A percentile compares a stretch with the other conserved stretches of the same genome.
Conservation (phyloP, 2,113 vertebrate species). For the Monopterus albus region DNA sequence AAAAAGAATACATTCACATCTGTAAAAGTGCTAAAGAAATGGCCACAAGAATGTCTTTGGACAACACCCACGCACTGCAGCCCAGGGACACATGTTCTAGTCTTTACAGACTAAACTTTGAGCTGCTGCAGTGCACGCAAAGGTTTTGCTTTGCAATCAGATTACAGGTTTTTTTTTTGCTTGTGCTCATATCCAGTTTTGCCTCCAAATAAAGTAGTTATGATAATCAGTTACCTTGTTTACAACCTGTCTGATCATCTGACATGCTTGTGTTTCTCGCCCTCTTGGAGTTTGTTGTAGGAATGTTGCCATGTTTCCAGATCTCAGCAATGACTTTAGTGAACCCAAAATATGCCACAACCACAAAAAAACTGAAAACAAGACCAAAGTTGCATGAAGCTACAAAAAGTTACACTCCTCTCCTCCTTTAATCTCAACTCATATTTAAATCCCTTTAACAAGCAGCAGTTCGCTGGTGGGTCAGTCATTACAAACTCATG, state of each 20-base stretch:
- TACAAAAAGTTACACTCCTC: not conserved
- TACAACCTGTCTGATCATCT: too few species aligned
- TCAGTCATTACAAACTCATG: slow-evolving; percentile 8
- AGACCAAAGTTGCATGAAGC: not conserved
- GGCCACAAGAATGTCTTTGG: not conserved
- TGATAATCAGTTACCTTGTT: too few species aligned
- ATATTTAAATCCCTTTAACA: slow-evolving; percentile 4
- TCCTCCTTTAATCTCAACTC: not conserved
- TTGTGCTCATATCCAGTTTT: not conserved
- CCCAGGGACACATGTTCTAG: not conserved
- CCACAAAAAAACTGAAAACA: not conserved
- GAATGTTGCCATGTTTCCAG: too few species aligned
- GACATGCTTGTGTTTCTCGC: too few species aligned
- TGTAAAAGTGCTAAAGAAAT: not conserved
- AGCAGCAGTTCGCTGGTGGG: not conserved
- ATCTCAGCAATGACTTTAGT: too few species aligned
- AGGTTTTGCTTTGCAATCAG: not conserved
- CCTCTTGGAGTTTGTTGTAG: too few species aligned
- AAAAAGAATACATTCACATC: not conserved
- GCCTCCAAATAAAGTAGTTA: not conserved
- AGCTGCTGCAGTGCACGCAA: not conserved
- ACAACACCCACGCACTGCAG: not conserved
- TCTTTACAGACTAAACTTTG: not conserved
- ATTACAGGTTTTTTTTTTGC: not conserved
- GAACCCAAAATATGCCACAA: not conserved